phyloP scores from a whole-genome alignment of 2,888 invertebrate species.

The Neoaliturus tenellus region DNA sequence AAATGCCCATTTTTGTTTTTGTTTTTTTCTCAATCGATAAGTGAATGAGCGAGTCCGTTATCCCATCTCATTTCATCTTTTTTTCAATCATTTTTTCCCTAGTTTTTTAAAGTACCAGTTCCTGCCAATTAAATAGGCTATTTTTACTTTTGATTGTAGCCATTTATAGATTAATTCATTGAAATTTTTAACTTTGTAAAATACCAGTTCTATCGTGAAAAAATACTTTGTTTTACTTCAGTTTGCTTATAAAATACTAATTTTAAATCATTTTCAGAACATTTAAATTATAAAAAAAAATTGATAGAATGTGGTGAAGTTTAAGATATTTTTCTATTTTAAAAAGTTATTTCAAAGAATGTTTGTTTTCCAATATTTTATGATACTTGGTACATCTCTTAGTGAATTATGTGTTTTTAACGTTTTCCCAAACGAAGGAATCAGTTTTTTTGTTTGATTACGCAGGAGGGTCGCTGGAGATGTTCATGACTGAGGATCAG shows the following conservation, averaged over 20 bases:
- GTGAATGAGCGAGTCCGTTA: constrained; percentile 37
- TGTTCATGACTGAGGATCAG: constrained; percentile 99
- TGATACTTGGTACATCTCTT: no score
- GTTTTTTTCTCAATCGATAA: constrained; percentile 31
- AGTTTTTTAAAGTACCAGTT: neutral
- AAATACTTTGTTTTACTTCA: neutral
- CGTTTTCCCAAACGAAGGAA: constrained; percentile 29
- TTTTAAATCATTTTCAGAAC: neutral
- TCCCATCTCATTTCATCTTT: constrained; percentile 34
- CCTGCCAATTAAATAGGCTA: constrained; percentile 5
- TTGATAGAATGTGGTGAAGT: neutral
- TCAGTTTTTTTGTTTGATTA: constrained; percentile 64
- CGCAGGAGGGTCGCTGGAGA: constrained; percentile 98
- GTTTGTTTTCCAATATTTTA: no score
- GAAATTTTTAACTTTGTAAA: neutral
- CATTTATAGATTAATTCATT: neutral
- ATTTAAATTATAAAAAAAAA: neutral
- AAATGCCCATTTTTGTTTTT: constrained; percentile 25
- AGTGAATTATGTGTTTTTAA: no score
- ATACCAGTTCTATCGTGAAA: neutral
- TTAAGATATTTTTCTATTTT: neutral
- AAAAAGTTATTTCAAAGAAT: neutral
- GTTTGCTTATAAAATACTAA: neutral
- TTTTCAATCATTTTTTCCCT: neutral
- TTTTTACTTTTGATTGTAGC: constrained; percentile 33